phyloP scores from a whole-genome alignment of 2,888 invertebrate species.

The Drosophila pseudotalamancana region DNA sequence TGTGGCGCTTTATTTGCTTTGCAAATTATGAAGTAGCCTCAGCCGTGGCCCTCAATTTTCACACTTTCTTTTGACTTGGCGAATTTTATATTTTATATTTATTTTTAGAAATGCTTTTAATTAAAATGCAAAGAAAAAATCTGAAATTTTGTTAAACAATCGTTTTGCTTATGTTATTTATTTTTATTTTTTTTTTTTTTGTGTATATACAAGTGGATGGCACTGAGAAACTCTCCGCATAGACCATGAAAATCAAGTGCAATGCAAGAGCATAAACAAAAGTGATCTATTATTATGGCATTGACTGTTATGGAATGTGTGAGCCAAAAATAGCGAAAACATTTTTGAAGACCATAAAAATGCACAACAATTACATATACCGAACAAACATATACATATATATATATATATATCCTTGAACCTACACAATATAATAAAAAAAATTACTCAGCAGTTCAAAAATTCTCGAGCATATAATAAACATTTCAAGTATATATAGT shows the following conservation, averaged over 20 bases:
- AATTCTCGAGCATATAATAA: no score
- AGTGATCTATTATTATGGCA: constrained; percentile 36
- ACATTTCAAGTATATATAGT: no score
- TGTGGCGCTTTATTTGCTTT: constrained; percentile 43
- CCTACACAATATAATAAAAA: neutral
- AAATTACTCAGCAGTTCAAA: no score
- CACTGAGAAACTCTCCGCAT: constrained; percentile 40
- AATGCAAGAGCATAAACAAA: constrained; percentile 47
- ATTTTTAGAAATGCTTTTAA: constrained; percentile 30
- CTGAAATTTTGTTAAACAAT: constrained; percentile 40
- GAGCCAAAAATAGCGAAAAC: constrained; percentile 38
- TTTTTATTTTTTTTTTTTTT: neutral
- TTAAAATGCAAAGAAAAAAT: constrained; percentile 28
- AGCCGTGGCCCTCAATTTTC: constrained; percentile 58
- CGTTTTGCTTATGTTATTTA: constrained; percentile 4
- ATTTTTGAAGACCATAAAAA: constrained; percentile 17
- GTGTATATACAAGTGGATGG: constrained; percentile 30
- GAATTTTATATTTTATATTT: constrained; percentile 55
- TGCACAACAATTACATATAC: constrained; percentile 1
- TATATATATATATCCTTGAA: neutral
- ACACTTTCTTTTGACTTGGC: constrained; percentile 63
- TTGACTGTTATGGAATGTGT: constrained; percentile 39
- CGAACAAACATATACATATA: neutral
- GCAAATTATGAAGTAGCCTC: constrained; percentile 53
- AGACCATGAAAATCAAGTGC: constrained; percentile 53